Base-by-base conservation (phyloP, 1,140 invertebrate species). In the Drosophila chauvacae region DNA sequence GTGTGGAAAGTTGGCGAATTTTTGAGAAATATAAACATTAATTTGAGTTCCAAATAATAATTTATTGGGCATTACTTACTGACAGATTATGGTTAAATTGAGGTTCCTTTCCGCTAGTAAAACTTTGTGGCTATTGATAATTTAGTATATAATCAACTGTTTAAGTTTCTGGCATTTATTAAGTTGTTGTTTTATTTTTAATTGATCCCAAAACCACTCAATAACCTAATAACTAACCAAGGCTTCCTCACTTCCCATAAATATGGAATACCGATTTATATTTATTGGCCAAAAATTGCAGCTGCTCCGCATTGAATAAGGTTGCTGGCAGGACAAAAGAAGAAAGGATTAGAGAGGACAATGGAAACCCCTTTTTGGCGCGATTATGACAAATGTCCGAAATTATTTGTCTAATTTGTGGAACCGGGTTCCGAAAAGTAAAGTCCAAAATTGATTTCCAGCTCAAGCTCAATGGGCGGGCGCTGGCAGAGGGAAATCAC, bases 381-480 rank as follows among this genome's bases (percentile, higher is more conserved):
- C 48, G 66, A 70, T 71, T 77, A 80, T 87, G 77, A 88, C 77
- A 87, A 88, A 70, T 80, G 64, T 57, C 42, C 61, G 53, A 60
- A 55, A 70, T 78, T 65, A 88, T 84, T 87, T 87, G 80, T 84
- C 80, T 71, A 88, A 87, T 88, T 88, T 77, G 76, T 73, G 42
- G 42, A 23, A 13, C 45, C 33, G 47, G 23, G 26, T 5, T 7
- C 28, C 62, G 28, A 13, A 37, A 20, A 65, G 62, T 33, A 55
- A 33, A 18, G 51, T 51, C 45, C 23, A 0, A 78, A 83, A 87
- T 87, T 87, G 80, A 84, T 84, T 87, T 88, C 59, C 33, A 50
- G 60, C 37, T 47, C 13, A 26, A 56, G 44, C 51, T 79, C 64
- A 70, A 79, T 78, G 47, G 57, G 55, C 55, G 28, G 44, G 41